Evolutionary conservation across 2,797 vertebrate genomes (phyloP).

Genomic region (Pachyuromys duprasi): DNA sequence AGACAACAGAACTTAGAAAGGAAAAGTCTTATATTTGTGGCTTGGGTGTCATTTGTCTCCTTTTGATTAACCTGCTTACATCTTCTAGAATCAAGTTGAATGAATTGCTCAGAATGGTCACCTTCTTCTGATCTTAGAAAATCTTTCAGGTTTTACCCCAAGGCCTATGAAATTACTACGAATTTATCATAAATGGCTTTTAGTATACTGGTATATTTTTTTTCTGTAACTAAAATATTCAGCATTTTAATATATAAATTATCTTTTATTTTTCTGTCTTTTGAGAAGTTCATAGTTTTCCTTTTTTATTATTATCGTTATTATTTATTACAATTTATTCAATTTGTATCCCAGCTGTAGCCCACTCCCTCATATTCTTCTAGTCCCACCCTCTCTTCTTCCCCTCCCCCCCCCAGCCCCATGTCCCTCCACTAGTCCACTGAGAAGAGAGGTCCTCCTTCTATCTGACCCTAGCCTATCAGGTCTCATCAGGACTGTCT

Average conservation of each 20-base stretch:
- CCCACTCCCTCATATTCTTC: no score
- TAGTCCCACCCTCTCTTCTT: no score
- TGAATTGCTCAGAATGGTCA: neutral
- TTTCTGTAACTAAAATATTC: neutral
- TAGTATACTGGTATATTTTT: neutral
- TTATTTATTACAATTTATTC: no score
- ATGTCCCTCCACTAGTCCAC: no score
- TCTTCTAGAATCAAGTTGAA: neutral
- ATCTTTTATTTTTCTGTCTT: neutral
- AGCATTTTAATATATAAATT: neutral
- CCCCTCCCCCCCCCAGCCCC: no score
- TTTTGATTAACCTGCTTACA: neutral
- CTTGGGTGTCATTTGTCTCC: neutral
- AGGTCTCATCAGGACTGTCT: no score
- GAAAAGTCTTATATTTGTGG: neutral
- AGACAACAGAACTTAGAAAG: neutral
- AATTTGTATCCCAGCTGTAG: no score
- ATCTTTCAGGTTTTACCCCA: neutral
- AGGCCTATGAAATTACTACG: neutral
- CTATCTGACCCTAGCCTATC: no score
- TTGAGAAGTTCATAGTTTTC: neutral
- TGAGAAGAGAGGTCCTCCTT: no score
- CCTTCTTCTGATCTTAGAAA: neutral
- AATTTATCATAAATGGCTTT: neutral
- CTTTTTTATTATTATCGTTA: no score